Percentiles rank a stretch among this genome's conserved stretches.
phyloP scores from a whole-genome alignment of 1,140 invertebrate genomes.

The Drosophila littoralis region DNA sequence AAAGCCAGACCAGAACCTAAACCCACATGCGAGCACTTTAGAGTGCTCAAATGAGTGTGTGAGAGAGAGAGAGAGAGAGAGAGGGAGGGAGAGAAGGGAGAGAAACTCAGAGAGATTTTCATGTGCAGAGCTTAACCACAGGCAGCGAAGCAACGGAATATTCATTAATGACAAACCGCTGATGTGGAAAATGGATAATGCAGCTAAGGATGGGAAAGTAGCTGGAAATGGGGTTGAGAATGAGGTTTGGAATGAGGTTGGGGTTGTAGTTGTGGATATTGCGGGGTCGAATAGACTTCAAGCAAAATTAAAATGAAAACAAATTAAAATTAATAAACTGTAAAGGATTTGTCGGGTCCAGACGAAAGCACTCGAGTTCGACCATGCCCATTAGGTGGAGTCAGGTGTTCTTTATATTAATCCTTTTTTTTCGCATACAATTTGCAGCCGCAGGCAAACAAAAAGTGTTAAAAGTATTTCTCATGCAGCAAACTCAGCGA shows the following conservation, averaged over 20 bases:
- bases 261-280: background rate
- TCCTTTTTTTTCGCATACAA: conserved; percentile 60
- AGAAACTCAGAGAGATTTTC: background rate
- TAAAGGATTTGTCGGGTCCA: conserved; percentile 31
- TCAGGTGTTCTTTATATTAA: conserved; percentile 24
- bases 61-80: background rate
- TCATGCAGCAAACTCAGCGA: conserved; percentile 60
- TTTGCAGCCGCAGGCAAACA: conserved; percentile 57
- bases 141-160: conserved; percentile 35
- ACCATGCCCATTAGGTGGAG: background rate
- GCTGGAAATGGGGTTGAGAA: background rate
- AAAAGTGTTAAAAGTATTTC: conserved; percentile 68
- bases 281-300: conserved; percentile 21
- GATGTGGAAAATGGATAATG: conserved; percentile 70
- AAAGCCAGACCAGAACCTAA: background rate
- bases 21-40: conserved; percentile 2
- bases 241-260: background rate
- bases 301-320: conserved; percentile 24
- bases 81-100: background rate
- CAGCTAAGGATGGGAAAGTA: background rate
- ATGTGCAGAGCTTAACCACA: conserved; percentile 54
- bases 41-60: background rate
- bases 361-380: no score
- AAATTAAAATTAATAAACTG: conserved; percentile 69
- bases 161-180: conserved; percentile 68